These are phyloP conservation scores for Romanogobio albipinnatus DNA, from an alignment of 2,113 vertebrate genomes.

Conservation along the genomic window DNA sequence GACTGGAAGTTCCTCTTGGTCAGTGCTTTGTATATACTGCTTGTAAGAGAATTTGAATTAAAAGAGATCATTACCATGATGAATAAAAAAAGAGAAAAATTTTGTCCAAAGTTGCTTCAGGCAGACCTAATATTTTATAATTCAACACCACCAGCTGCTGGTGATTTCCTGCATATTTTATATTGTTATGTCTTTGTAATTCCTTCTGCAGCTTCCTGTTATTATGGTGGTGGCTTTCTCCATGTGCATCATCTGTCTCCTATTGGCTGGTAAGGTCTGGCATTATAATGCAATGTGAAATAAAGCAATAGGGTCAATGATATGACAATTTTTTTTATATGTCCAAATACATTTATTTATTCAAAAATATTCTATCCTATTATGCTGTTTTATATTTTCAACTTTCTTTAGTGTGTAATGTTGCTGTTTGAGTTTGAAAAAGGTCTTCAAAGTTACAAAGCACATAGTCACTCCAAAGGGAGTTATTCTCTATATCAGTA, in stretches of 20 bases:
- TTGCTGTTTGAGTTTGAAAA: no score
- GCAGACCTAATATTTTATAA: neutral
- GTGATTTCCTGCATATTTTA: neutral
- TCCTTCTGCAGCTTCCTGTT: constrained; percentile 85
- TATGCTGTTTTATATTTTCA: no score
- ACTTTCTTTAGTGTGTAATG: no score
- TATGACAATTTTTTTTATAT: neutral
- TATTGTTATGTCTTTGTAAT: constrained; percentile 30
- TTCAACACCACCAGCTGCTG: neutral
- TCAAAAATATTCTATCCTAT: neutral
- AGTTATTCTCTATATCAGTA: no score
- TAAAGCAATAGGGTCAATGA: neutral
- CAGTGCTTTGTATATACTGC: constrained; percentile 61
- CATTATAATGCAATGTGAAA: constrained; percentile 28
- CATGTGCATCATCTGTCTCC: constrained; percentile 96
- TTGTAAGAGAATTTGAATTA: neutral
- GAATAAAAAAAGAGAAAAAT: neutral
- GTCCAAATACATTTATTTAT: neutral
- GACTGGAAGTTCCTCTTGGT: constrained; percentile 97
- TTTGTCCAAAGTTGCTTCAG: constrained; percentile 27
- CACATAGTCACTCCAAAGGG: no score
- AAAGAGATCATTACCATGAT: neutral
- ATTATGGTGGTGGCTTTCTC: constrained; percentile 98
- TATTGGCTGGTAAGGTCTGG: constrained; percentile 89
- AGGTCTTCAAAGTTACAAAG: no score